Conservation (phyloP, 2,113 vertebrate species). For the Sakesphorus luctuosus region DNA sequence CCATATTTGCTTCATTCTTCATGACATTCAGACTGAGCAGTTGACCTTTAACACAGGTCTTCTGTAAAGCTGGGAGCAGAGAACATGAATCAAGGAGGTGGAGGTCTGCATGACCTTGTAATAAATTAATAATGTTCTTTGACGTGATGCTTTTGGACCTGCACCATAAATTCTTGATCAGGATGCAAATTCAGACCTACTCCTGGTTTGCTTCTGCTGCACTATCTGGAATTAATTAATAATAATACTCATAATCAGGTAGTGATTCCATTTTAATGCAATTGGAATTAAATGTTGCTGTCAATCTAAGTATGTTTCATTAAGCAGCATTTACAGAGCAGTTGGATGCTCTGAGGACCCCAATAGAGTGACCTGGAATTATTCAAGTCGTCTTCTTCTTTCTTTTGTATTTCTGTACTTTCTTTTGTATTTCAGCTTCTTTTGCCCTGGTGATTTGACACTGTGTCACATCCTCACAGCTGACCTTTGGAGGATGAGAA, state of each 20-base stretch:
- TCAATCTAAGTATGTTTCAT: constrained; percentile 16
- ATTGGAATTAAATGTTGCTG: constrained; percentile 17
- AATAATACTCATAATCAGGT: not conserved
- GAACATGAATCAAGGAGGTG: not conserved
- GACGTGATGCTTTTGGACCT: not conserved
- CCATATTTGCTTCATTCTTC: constrained; percentile 7
- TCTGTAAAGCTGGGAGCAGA: not conserved
- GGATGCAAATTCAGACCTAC: constrained; percentile 1
- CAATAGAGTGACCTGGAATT: not conserved
- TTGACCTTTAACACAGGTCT: not conserved
- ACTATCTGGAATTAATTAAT: not conserved
- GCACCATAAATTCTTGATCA: constrained; percentile 20
- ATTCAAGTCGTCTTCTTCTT: not conserved
- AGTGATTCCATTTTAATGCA: not conserved
- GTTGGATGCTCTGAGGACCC: not conserved
- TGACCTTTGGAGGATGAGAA: not conserved
- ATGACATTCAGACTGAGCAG: constrained; percentile 4
- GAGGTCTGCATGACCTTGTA: constrained; percentile 41
- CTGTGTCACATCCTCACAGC: not conserved
- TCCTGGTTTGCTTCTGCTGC: not conserved
- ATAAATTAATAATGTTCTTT: constrained; percentile 22
- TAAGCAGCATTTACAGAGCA: constrained; percentile 32
- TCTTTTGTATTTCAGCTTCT: not conserved
- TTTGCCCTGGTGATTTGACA: not conserved
- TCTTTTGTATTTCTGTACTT: not conserved